Conservation (phyloP, 2,113 vertebrate genomes). For the Gavialis gangeticus region DNA sequence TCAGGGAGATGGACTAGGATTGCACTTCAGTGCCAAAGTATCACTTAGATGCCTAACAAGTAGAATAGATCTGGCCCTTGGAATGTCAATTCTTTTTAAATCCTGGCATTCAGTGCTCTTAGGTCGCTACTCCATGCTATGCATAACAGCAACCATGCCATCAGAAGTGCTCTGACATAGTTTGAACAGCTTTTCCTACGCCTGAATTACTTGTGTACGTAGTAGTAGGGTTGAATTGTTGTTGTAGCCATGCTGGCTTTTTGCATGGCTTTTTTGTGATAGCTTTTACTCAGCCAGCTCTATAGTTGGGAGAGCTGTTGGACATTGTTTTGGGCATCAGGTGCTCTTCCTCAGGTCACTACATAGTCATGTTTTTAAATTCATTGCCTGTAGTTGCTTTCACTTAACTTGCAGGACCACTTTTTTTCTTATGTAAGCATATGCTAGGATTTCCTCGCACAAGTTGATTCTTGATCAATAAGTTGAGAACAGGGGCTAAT, state of each 20-base stretch:
- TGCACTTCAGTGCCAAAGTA: no score
- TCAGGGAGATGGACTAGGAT: no score
- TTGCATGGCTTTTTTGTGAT: no score
- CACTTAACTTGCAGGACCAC: conserved; percentile 20
- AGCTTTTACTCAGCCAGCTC: no score
- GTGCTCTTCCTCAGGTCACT: background rate
- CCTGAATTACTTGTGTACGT: background rate
- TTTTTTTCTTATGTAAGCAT: conserved; percentile 1
- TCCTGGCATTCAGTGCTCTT: no score
- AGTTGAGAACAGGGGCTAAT: background rate
- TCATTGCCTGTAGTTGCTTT: background rate
- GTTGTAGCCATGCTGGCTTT: no score
- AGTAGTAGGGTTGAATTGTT: background rate
- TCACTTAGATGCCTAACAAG: no score
- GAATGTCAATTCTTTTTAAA: background rate
- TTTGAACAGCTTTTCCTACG: conserved; percentile 12
- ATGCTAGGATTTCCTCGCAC: conserved; percentile 9
- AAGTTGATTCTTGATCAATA: conserved; percentile 19
- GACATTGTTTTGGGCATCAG: no score
- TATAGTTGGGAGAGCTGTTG: no score
- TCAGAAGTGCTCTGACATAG: background rate
- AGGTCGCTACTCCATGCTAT: background rate
- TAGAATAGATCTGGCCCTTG: no score
- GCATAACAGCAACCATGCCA: background rate
- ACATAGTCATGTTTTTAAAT: conserved; percentile 36